These are phyloP conservation scores for Drosophila malerkotliana DNA, from an alignment of 1,140 invertebrate species.

Conservation along the genomic window DNA sequence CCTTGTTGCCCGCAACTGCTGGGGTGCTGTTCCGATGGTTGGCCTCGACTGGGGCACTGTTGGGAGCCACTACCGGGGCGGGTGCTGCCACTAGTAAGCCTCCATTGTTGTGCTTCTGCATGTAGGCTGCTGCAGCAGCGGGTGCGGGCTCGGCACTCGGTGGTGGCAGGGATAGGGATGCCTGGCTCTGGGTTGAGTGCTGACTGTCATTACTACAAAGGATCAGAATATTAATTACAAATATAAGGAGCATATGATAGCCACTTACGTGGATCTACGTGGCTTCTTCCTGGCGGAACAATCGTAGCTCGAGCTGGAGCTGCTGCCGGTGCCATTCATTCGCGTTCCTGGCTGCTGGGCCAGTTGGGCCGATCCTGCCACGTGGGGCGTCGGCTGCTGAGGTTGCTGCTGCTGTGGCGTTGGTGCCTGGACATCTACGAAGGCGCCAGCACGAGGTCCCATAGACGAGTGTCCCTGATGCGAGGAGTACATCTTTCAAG, in stretches of 20 bases:
- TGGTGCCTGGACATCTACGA: constrained; percentile 60
- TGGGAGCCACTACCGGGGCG: constrained; percentile 15
- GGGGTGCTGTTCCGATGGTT: constrained; percentile 59
- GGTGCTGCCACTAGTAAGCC: constrained; percentile 53
- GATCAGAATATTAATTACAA: neutral
- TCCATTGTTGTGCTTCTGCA: constrained; percentile 64
- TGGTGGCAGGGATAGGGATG: constrained; percentile 68
- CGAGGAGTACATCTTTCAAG: constrained; percentile 61
- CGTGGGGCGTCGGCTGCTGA: constrained; percentile 32
- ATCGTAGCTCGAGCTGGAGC: constrained; percentile 45
- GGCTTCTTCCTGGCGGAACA: constrained; percentile 85
- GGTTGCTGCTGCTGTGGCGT: constrained; percentile 41
- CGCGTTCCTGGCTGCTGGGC: constrained; percentile 52
- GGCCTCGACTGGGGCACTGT: constrained; percentile 26
- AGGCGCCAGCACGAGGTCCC: constrained; percentile 44
- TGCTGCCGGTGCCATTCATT: constrained; percentile 62
- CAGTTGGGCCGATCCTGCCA: constrained; percentile 23
- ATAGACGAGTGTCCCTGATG: constrained; percentile 57
- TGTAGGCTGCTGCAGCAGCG: constrained; percentile 21
- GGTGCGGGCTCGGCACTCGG: constrained; percentile 36
- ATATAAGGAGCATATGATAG: too few species aligned
- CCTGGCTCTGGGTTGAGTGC: constrained; percentile 75
- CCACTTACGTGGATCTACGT: constrained; percentile 77
- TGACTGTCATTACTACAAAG: constrained; percentile 74
- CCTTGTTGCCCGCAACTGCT: constrained; percentile 69